Conservation (phyloP, 2,888 invertebrate genomes). For the Glyphotaelius pellucidus region DNA sequence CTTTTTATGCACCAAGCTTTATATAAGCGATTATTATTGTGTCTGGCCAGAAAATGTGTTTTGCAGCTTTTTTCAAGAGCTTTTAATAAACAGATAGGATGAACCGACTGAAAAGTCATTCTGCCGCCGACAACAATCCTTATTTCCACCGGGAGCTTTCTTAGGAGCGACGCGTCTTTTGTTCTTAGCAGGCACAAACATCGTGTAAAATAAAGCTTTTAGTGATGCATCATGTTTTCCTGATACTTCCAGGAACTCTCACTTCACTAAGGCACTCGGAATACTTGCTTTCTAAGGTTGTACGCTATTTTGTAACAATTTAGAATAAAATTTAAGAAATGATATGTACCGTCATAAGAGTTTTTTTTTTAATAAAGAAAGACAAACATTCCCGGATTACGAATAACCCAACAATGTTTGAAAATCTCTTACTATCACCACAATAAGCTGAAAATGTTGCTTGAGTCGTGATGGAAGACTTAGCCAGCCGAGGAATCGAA, state of each 20-base stretch:
- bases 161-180: not conserved
- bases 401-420: no score
- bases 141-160: not conserved
- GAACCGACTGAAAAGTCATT: not conserved
- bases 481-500: no score
- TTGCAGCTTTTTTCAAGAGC: slow-evolving; percentile 14
- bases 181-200: not conserved
- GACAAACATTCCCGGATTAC: no score
- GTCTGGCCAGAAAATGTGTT: slow-evolving; percentile 37
- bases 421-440: no score
- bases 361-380: no score
- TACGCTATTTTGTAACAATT: not conserved
- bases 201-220: not conserved
- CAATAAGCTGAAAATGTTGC: no score
- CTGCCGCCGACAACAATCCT: not conserved
- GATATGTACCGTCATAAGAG: no score
- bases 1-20: slow-evolving; percentile 16
- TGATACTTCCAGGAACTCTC: not conserved
- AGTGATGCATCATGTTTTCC: not conserved
- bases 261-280: not conserved
- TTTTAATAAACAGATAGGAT: slow-evolving; percentile 18
- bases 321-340: not conserved
- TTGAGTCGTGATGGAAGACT: no score
- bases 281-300: not conserved
- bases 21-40: not conserved